Percentiles rank a stretch among this genome's conserved stretches.
These are phyloP conservation scores for human (Homo sapiens) DNA, from an alignment of 2,113 vertebrate genomes.

Conservation along the genomic window DNA sequence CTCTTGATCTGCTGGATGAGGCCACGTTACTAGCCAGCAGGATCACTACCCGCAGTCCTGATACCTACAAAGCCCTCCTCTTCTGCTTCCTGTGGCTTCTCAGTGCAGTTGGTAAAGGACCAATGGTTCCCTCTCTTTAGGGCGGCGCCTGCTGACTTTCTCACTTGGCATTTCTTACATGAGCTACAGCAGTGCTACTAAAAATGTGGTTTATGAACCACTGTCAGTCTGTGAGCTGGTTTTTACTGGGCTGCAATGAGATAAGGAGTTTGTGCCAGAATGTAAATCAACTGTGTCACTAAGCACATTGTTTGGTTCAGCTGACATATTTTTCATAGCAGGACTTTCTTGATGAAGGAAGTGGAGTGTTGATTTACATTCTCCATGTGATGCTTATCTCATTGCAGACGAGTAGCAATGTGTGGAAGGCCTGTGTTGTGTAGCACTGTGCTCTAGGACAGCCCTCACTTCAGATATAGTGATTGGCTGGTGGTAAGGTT, in stretches of 20 bases:
- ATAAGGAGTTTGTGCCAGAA: background rate
- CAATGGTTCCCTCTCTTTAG: background rate
- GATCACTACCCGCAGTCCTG: rapidly evolving
- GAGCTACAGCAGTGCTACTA: background rate
- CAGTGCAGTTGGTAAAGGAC: background rate
- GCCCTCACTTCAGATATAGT: background rate
- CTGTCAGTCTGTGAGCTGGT: background rate
- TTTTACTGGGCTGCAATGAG: background rate
- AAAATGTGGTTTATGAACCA: background rate
- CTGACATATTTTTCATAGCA: background rate
- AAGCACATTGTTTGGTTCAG: background rate
- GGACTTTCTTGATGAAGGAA: background rate
- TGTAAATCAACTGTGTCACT: background rate
- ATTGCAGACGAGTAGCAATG: no score
- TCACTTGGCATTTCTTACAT: background rate
- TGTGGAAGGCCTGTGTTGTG: background rate
- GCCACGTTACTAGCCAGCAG: background rate
- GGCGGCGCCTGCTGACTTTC: background rate
- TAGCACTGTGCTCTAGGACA: no score
- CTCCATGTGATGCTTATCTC: background rate
- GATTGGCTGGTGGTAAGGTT: background rate
- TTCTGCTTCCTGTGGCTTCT: background rate
- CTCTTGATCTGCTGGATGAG: background rate
- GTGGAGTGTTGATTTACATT: background rate
- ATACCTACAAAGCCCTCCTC: rapidly evolving